Evolutionary conservation across 2,888 invertebrate genomes (phyloP).

Genomic region (Nipponacmea schrenckii): DNA sequence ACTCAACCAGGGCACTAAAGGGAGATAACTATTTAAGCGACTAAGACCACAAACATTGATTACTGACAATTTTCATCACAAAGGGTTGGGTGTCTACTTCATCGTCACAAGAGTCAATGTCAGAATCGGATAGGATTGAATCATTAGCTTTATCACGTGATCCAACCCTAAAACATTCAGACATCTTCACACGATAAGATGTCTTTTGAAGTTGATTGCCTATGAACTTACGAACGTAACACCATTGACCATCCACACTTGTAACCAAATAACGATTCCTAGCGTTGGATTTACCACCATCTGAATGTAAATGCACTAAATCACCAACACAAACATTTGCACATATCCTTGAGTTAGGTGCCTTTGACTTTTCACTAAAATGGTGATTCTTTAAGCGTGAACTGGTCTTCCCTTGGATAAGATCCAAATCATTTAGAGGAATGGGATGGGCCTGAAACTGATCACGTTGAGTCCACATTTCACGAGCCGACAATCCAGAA

Average conservation of each 20-base stretch:
- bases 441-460: constrained; percentile 4
- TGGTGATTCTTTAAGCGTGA: background rate
- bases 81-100: too few relatives aligned
- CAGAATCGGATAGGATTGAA: too few relatives aligned
- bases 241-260: background rate
- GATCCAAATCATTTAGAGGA: constrained; percentile 1
- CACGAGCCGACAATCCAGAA: constrained; percentile 8
- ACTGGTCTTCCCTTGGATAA: background rate
- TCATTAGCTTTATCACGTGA: too few relatives aligned
- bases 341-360: background rate
- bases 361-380: constrained; percentile 12
- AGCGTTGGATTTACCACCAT: background rate
- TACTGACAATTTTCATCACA: too few relatives aligned
- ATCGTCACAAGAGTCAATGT: too few relatives aligned
- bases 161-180: background rate
- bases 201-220: background rate
- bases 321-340: background rate
- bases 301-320: background rate
- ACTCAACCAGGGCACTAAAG: too few relatives aligned
- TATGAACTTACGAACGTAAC: background rate
- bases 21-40: too few relatives aligned
- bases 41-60: too few relatives aligned
- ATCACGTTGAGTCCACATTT: constrained; percentile 8
- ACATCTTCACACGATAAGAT: background rate
- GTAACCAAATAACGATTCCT: background rate